Evolutionary conservation across 2,797 vertebrate genomes (phyloP).

Genomic region (Sebastes matsubarae): DNA sequence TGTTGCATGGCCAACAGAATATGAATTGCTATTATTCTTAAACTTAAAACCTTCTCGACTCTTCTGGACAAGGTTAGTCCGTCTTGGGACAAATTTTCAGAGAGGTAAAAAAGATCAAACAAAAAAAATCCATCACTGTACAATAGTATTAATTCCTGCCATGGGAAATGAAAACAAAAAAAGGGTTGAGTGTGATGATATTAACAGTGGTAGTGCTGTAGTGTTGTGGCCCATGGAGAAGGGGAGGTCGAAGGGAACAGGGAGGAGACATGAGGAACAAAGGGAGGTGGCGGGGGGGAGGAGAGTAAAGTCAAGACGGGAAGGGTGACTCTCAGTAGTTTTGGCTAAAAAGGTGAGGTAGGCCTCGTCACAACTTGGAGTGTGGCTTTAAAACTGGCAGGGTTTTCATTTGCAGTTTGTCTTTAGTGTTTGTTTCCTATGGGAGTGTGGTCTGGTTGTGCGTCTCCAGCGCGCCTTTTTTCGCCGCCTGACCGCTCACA

Average conservation of each 20-base stretch:
- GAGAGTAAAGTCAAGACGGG: conserved; percentile 8
- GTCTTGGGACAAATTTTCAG: conserved; percentile 21
- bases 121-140: conserved; percentile 61
- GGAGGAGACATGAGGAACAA: conserved; percentile 15
- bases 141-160: conserved; percentile 72
- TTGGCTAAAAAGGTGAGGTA: conserved; percentile 89
- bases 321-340: conserved; percentile 84
- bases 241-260: neutral
- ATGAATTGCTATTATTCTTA: conserved; percentile 7
- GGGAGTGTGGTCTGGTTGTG: conserved; percentile 61
- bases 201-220: conserved; percentile 70
- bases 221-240: conserved; percentile 66
- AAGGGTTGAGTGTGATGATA: conserved; percentile 52
- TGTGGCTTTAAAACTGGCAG: conserved; percentile 86
- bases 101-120: conserved; percentile 34
- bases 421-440: conserved; percentile 66
- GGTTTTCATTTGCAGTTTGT: conserved; percentile 76
- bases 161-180: conserved; percentile 49
- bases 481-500: conserved; percentile 79
- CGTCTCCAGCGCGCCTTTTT: conserved; percentile 46
- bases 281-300: neutral
- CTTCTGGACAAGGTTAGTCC: conserved; percentile 29
- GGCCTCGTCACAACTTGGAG: conserved; percentile 84
- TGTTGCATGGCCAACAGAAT: conserved; percentile 33
- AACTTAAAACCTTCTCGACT: conserved; percentile 24